phyloP scores from a whole-genome alignment of 2,797 vertebrate genomes.

The Caiman crocodilus region DNA sequence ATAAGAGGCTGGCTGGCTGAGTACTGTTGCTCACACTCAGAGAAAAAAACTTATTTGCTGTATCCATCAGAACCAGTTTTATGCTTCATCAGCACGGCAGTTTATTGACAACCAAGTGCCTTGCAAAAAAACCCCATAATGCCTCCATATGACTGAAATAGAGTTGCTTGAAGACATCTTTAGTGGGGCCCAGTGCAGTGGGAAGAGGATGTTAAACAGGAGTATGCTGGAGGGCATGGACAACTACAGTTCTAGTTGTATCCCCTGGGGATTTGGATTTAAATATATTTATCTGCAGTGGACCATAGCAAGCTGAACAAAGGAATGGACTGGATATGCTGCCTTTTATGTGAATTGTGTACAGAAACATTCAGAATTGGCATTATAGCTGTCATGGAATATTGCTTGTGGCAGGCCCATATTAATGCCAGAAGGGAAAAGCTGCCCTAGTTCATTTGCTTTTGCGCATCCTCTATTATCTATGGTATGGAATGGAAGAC shows the following conservation, averaged over 20 bases:
- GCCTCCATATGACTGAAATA: background rate
- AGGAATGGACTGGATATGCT: background rate
- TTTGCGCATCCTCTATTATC: too few species aligned
- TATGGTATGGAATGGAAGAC: too few species aligned
- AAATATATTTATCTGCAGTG: background rate
- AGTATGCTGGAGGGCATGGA: background rate
- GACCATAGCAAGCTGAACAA: background rate
- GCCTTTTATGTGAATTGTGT: background rate
- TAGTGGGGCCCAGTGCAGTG: background rate
- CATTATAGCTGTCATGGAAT: background rate
- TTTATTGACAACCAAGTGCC: conserved; percentile 6
- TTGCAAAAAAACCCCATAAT: background rate
- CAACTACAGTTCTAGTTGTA: background rate
- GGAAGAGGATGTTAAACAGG: background rate
- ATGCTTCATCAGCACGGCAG: conserved; percentile 32
- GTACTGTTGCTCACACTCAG: conserved; percentile 13
- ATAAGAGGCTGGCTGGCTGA: background rate
- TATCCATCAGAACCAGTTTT: background rate
- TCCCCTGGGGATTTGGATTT: background rate
- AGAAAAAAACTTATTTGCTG: background rate
- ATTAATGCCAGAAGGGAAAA: background rate
- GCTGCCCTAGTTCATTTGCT: background rate
- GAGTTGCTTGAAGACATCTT: background rate
- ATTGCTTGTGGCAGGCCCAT: too few species aligned
- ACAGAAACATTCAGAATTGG: background rate